Base-by-base conservation (phyloP, 2,797 vertebrate species). In the Danio albolineatus region DNA sequence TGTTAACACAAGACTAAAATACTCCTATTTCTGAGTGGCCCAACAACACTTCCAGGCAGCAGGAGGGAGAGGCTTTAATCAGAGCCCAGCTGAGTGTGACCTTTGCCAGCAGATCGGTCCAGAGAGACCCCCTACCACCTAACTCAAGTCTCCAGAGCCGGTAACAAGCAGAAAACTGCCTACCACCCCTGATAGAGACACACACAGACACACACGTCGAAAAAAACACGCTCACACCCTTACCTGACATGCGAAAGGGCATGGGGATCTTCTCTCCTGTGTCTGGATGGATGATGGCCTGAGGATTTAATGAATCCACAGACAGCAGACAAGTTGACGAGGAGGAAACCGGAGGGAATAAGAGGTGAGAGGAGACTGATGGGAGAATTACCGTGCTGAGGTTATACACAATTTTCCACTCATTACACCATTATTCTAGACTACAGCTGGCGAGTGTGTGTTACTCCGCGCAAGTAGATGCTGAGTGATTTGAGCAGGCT, bases 191-290 rank as follows among this genome's bases (percentile, higher is more conserved):
- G 65, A 69, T 60, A 82, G 54, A 66, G 49, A 54, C 43, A 49
- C 74, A 71, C 65, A 59, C 73, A 73, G 21, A 38, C 70, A 79
- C 70, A 38, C 57, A 14, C 46, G 10, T 13, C 10, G 8, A 51
- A 13, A 51, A 71, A 78, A 78, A 83, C 49, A 75, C 66, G 61
- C 82, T 83, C 51, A 69, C 79, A 85, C 83, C 67, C 82, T 78
- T 94, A 98, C 96, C 97, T 95, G 97, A 98, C 98, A 98, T 98
- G 61, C 96, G 92, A 93, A 98, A 98, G 80, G 97, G 96, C 96
- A 98, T 97, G 92, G 96, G 92, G 92, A 98, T 96, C 93, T 96
- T 97, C 91, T 98, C 95, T 21, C 95, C 95, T 0, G 96, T 98
- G 85, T 98, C 97, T 0, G 96, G 96, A 78, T 98, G 96, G 87